These are phyloP conservation scores for Ursus arctos DNA, from an alignment of 2,113 vertebrate species.

Conservation along the genomic window DNA sequence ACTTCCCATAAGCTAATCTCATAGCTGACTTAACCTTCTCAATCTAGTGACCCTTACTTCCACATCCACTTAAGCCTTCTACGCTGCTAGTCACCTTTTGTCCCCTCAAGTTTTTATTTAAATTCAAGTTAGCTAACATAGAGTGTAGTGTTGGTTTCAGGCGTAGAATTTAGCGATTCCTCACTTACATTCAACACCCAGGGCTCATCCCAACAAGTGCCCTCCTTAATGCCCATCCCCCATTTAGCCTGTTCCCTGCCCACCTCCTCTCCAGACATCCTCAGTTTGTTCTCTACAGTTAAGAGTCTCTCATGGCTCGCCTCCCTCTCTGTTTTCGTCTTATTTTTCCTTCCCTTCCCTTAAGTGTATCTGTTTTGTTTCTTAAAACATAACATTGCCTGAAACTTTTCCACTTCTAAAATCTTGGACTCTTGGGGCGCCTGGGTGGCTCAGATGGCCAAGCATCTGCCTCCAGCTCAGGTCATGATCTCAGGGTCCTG, in stretches of 20 bases:
- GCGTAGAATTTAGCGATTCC: not conserved
- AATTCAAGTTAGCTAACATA: not conserved
- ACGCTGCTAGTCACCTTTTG: not conserved
- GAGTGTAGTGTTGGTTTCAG: not conserved
- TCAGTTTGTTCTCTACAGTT: not conserved
- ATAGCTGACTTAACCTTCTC: conserved; percentile 16
- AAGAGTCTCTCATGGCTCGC: not conserved
- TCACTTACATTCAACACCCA: not conserved
- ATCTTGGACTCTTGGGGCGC: not conserved
- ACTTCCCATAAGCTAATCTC: not conserved
- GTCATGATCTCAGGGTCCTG: not conserved
- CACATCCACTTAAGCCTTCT: not conserved
- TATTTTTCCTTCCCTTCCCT: not conserved
- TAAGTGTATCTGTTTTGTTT: not conserved
- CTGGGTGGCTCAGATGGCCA: not conserved
- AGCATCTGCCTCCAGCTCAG: not conserved
- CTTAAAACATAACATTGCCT: not conserved
- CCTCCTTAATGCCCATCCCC: not conserved
- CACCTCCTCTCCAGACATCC: not conserved
- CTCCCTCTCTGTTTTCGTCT: not conserved
- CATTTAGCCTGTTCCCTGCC: not conserved
- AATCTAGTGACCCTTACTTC: not conserved
- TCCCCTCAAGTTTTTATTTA: not conserved
- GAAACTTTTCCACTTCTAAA: not conserved
- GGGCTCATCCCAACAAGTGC: not conserved